Evolutionary conservation across 2,888 invertebrate genomes (phyloP).

Genomic region (Chloromyia formosa): DNA sequence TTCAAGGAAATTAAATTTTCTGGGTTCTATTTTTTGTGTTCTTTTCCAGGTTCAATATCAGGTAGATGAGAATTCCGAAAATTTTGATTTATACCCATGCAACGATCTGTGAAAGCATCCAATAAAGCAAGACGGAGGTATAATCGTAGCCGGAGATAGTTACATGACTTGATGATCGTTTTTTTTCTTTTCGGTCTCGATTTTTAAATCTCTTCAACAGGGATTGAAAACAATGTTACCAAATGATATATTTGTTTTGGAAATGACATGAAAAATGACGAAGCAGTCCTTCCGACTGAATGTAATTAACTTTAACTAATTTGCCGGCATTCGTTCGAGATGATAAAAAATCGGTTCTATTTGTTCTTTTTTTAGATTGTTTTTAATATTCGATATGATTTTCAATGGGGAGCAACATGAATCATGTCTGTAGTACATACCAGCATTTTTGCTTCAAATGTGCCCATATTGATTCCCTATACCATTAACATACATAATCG

Average conservation of each 20-base stretch:
- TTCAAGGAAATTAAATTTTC: slow-evolving; percentile 7
- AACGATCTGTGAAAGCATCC: background rate
- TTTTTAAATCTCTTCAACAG: background rate
- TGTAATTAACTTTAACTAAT: too few species aligned
- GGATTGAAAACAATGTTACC: background rate
- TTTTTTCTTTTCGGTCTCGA: background rate
- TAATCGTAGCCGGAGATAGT: background rate
- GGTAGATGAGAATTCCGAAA: background rate
- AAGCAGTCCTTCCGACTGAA: too few species aligned
- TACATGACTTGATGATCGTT: slow-evolving; percentile 1
- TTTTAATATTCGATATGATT: too few species aligned
- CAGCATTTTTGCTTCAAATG: too few species aligned
- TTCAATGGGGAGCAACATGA: too few species aligned
- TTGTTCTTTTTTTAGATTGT: too few species aligned
- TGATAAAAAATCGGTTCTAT: too few species aligned
- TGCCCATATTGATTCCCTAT: too few species aligned
- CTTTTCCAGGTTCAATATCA: background rate
- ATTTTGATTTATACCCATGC: background rate
- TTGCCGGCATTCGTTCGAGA: too few species aligned
- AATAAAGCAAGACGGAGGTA: background rate
- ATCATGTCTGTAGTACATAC: too few species aligned
- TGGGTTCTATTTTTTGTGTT: background rate
- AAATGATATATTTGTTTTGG: background rate
- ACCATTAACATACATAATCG: too few species aligned
- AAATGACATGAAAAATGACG: too few species aligned